These are phyloP conservation scores for Pavo muticus DNA, from an alignment of 2,113 vertebrate genomes.

Conservation along the genomic window DNA sequence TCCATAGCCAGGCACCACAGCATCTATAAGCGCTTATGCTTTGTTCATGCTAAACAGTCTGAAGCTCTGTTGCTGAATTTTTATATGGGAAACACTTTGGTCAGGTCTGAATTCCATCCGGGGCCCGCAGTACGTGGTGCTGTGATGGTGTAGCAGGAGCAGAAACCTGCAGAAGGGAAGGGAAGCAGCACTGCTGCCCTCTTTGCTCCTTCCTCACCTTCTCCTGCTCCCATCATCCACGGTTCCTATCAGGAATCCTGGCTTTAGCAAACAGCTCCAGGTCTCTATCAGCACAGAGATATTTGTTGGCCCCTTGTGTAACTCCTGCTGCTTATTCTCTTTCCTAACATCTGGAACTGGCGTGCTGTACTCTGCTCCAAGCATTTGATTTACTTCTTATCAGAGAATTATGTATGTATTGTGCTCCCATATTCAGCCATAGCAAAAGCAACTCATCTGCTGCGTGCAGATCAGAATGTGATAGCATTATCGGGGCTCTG, in stretches of 20 bases:
- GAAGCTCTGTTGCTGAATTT: background rate
- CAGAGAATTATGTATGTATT: background rate
- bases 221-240: rapidly evolving
- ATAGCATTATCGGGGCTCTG: background rate
- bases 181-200: rapidly evolving
- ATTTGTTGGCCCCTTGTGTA: background rate
- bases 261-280: background rate
- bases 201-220: background rate
- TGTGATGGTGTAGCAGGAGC: background rate
- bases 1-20: background rate
- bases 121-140: background rate
- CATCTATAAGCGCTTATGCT: background rate
- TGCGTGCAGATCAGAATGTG: background rate
- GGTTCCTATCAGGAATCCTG: rapidly evolving
- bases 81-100: background rate
- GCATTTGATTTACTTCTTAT: background rate
- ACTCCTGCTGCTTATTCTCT: background rate
- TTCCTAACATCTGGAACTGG: background rate
- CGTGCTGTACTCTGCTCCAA: background rate
- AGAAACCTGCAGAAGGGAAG: background rate
- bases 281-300: background rate
- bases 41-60: conserved; percentile 23
- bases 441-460: background rate
- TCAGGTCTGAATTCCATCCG: background rate
- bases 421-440: rapidly evolving